Base-by-base conservation (phyloP, 1,140 invertebrate species). In the Heliothis virescens region DNA sequence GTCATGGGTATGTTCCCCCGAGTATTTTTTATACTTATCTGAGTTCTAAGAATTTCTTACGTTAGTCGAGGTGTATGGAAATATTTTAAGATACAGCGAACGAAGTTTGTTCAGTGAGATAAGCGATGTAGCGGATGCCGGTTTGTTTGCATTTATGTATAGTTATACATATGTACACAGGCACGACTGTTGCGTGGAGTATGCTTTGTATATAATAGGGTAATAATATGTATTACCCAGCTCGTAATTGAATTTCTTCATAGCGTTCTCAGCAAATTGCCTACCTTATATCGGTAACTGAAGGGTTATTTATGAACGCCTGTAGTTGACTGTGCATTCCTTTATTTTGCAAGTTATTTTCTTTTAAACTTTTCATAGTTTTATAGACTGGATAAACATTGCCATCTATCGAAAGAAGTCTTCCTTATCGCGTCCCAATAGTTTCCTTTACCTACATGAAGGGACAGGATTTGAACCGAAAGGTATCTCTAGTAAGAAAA, bases 51-150 rank as follows among this genome's bases (percentile, higher is more conserved):
- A 94, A 92, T 83, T 85, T 85, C 89, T 87, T 86, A 84, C 84
- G 81, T 85, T 86, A 82, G 83, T 81, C 82, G 80, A 67, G 63
- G 80, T 85, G 84, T 90, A 92, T 91, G 91, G 92, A 93, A 93
- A 94, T 94, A 93, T 92, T 94, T 90, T 89, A 87, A 93, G 92
- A 93, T 93, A 94, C 87, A 86, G 79, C 84, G 83, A 76, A 73
- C 85, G 71, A 83, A 87, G 92, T 94, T 94, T 93, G 86, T 83
- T 87, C 84, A 91, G 83, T 75, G 82, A 92, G 92, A 94, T 94
- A 94, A 94, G 90, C 87, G 82, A 84, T 81, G 89, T 88, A 86
- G 86, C 91, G 90, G 91, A 93, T 93, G 90, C 87, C 81, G 73
- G 71, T 34, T 29, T 93, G 90, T 93, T 91, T 91, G 57, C 79